Percentiles rank a stretch among this genome's conserved stretches.
Evolutionary conservation across 2,888 invertebrate species (phyloP).

Genomic region (Heliconius ethilla): DNA sequence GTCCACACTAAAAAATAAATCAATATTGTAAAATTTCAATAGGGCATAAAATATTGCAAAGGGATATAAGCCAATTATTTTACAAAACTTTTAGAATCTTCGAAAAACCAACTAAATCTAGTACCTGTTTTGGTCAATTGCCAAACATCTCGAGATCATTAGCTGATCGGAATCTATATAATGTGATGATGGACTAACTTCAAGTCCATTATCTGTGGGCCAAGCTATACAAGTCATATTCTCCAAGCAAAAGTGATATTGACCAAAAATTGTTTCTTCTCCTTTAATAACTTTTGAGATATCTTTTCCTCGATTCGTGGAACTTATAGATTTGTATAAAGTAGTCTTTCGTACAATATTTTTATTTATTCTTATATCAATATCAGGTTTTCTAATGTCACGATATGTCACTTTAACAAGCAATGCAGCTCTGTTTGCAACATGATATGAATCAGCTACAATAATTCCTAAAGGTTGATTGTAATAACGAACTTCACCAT

Average conservation of each 20-base stretch:
- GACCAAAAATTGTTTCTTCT: slow-evolving; percentile 76
- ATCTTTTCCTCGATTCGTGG: slow-evolving; percentile 63
- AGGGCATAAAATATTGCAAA: neutral
- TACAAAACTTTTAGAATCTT: neutral
- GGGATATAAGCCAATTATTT: neutral
- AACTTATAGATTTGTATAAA: slow-evolving; percentile 55
- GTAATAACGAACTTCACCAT: slow-evolving; percentile 81
- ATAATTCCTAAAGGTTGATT: slow-evolving; percentile 87
- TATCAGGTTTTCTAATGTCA: slow-evolving; percentile 60
- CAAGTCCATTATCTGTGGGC: slow-evolving; percentile 86
- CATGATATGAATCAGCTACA: slow-evolving; percentile 81
- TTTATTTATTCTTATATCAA: slow-evolving; percentile 58
- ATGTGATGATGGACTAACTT: slow-evolving; percentile 83
- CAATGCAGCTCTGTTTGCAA: slow-evolving; percentile 82
- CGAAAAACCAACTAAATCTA: neutral
- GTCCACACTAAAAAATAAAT: slow-evolving; percentile 54
- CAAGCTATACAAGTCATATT: slow-evolving; percentile 81
- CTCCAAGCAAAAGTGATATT: slow-evolving; percentile 88
- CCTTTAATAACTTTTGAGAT: slow-evolving; percentile 81
- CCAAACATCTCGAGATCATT: slow-evolving; percentile 25
- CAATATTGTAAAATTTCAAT: neutral
- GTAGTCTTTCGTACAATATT: slow-evolving; percentile 58
- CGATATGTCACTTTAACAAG: slow-evolving; percentile 82
- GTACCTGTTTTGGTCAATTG: slow-evolving; percentile 42
- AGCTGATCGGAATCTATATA: slow-evolving; percentile 71